Evolutionary conservation across 2,113 vertebrate genomes (phyloP).

Genomic region (Dasyprocta punctata): DNA sequence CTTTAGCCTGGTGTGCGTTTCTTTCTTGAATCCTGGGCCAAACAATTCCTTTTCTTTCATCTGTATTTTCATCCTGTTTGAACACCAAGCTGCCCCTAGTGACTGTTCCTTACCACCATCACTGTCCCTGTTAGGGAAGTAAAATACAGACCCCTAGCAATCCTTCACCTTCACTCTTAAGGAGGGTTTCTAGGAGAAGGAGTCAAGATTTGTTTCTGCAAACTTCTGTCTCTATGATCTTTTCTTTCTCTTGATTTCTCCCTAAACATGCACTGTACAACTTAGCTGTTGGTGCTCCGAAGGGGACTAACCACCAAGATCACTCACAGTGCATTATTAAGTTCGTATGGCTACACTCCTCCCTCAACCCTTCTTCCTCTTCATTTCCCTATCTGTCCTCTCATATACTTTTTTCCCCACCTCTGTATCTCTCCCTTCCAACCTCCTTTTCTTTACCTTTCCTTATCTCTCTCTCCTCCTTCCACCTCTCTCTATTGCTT

Average conservation of each 20-base stretch:
- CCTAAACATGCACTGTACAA: accelerated
- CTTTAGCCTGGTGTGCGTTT: neutral
- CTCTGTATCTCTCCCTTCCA: neutral
- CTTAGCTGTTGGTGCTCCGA: neutral
- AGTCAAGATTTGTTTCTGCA: neutral
- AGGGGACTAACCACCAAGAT: neutral
- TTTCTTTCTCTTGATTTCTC: constrained; percentile 8
- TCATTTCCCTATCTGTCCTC: neutral
- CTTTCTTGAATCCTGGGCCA: neutral
- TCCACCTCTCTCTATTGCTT: neutral
- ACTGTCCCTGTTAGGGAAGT: neutral
- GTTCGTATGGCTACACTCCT: neutral
- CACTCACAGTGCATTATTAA: neutral
- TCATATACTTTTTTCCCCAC: no score
- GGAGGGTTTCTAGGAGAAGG: neutral
- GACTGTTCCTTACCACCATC: neutral
- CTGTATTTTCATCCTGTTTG: neutral
- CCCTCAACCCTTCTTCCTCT: no score
- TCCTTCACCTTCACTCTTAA: neutral
- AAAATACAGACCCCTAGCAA: neutral
- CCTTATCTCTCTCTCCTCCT: neutral
- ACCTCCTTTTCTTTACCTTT: neutral
- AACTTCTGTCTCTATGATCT: neutral
- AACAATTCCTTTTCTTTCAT: neutral
- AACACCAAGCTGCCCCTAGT: neutral